Percentiles rank a stretch among this genome's conserved stretches.
These are phyloP conservation scores for Pachydiplax longipennis DNA, from an alignment of 2,888 invertebrate species.

Conservation along the genomic window DNA sequence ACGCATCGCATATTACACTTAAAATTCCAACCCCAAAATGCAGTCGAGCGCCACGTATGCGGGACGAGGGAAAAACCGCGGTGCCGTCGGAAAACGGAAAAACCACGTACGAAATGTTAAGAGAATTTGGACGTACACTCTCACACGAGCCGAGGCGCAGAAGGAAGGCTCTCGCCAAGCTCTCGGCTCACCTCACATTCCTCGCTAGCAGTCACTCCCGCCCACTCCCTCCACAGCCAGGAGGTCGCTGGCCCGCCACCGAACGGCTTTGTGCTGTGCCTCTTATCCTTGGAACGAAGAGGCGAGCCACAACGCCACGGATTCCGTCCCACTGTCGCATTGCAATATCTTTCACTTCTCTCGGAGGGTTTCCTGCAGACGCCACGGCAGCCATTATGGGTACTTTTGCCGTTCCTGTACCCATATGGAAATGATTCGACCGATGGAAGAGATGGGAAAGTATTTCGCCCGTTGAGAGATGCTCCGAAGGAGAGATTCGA, in stretches of 20 bases:
- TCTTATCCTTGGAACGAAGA: background rate
- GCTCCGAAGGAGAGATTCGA: too few species aligned
- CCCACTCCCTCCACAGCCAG: background rate
- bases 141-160: background rate
- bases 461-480: background rate
- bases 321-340: background rate
- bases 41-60: too few species aligned
- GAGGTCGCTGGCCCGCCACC: constrained; percentile 25
- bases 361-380: background rate
- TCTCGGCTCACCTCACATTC: constrained; percentile 32
- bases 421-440: background rate
- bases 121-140: background rate
- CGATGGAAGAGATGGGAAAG: background rate
- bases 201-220: constrained; percentile 20
- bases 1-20: too few species aligned
- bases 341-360: background rate
- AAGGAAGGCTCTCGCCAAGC: constrained; percentile 5
- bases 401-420: background rate
- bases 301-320: background rate
- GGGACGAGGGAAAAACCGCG: too few species aligned
- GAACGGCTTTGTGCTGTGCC: constrained; percentile 20
- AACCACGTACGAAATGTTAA: too few species aligned
- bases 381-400: background rate
- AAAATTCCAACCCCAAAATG: background rate
- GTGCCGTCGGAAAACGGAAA: too few species aligned